These are phyloP conservation scores for Tiliacea citrago DNA, from an alignment of 2,888 invertebrate genomes.

Conservation along the genomic window DNA sequence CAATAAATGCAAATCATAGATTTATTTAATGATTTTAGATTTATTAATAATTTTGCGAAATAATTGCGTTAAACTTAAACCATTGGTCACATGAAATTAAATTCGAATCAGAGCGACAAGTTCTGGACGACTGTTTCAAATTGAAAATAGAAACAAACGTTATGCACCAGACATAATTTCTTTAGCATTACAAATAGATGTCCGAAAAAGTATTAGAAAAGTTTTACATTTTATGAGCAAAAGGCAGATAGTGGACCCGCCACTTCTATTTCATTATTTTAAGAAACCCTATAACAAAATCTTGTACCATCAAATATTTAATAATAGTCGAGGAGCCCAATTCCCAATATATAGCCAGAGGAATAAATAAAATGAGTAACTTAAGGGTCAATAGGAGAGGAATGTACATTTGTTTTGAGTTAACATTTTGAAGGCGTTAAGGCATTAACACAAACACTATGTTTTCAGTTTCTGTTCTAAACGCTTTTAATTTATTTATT, in stretches of 20 bases:
- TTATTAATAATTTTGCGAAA: not conserved
- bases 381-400: not conserved
- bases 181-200: not conserved
- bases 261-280: not conserved
- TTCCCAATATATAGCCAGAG: constrained; percentile 7
- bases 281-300: not conserved
- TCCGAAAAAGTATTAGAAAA: too few relatives aligned
- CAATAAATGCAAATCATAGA: not conserved
- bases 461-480: not conserved
- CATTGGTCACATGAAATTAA: not conserved
- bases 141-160: not conserved
- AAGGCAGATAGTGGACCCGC: not conserved
- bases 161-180: not conserved
- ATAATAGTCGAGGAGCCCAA: constrained; percentile 3
- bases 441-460: not conserved
- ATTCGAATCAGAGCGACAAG: not conserved
- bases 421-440: not conserved
- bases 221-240: not conserved
- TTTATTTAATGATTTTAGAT: not conserved
- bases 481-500: not conserved
- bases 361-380: not conserved
- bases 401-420: not conserved
- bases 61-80: too few relatives aligned
- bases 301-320: constrained; percentile 22
- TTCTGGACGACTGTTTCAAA: not conserved